A percentile compares a stretch with the other conserved stretches of the same genome.
These are phyloP conservation scores for Lacanobia wlatinum DNA, from an alignment of 2,888 invertebrate genomes.

Conservation along the genomic window DNA sequence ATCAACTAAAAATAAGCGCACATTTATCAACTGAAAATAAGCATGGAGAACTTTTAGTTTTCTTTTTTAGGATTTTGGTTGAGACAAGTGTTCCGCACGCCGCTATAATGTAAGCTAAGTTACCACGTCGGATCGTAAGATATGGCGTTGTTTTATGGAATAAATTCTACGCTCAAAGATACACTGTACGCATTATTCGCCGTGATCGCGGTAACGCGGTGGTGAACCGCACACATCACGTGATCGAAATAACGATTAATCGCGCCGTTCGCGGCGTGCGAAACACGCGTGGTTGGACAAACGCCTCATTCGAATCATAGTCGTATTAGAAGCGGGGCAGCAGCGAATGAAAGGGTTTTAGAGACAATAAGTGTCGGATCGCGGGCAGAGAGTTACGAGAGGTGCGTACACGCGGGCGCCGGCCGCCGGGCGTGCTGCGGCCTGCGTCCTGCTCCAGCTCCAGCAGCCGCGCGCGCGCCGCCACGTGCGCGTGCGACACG, in stretches of 20 bases:
- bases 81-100: constrained; percentile 23
- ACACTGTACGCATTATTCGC: not conserved
- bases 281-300: not conserved
- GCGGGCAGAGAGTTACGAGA: constrained; percentile 44
- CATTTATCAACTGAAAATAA: constrained; percentile 23
- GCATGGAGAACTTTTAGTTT: constrained; percentile 26
- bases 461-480: constrained; percentile 86
- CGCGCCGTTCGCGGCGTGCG: not conserved
- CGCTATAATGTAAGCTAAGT: not conserved
- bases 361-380: constrained; percentile 10
- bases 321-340: constrained; percentile 53
- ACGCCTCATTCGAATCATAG: not conserved
- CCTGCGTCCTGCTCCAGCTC: constrained; percentile 89
- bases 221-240: not conserved
- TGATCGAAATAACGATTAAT: not conserved
- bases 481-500: constrained; percentile 67
- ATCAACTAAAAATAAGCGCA: constrained; percentile 11
- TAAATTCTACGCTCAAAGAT: not conserved
- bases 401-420: constrained; percentile 76
- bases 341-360: constrained; percentile 23
- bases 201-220: not conserved
- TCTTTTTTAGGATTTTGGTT: not conserved
- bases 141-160: not conserved
- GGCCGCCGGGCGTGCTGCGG: constrained; percentile 88
- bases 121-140: not conserved